A percentile compares a stretch with the other conserved stretches of the same genome.
Evolutionary conservation across 2,888 invertebrate genomes (phyloP).

Genomic region (Cataglyphis altisquamis): DNA sequence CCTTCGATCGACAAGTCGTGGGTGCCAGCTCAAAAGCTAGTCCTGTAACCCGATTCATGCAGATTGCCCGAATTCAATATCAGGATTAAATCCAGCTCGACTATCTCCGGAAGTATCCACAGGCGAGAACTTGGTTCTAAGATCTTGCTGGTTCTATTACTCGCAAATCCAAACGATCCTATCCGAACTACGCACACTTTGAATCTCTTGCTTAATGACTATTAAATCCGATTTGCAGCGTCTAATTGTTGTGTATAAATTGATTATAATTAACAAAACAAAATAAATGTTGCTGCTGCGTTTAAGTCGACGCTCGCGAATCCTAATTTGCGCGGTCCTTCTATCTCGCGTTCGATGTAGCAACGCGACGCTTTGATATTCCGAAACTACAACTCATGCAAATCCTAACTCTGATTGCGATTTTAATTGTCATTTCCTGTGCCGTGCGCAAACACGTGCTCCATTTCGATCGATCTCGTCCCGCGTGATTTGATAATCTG

Average conservation of each 20-base stretch:
- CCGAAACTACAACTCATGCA: constrained; percentile 23
- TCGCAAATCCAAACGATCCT: constrained; percentile 58
- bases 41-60: constrained; percentile 67
- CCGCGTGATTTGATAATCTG: not conserved
- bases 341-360: not conserved
- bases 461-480: not conserved
- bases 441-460: not conserved
- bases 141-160: constrained; percentile 49
- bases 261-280: constrained; percentile 64
- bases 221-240: constrained; percentile 48
- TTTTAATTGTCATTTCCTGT: constrained; percentile 42
- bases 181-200: constrained; percentile 37
- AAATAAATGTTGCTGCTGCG: constrained; percentile 48
- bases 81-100: constrained; percentile 68
- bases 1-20: constrained; percentile 43
- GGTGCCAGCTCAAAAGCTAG: constrained; percentile 35
- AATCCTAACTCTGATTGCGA: constrained; percentile 25
- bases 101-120: constrained; percentile 60
- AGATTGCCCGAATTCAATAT: constrained; percentile 75
- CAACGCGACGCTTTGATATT: not conserved
- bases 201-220: constrained; percentile 20
- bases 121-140: constrained; percentile 64
- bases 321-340: constrained; percentile 27
- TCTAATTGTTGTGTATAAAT: constrained; percentile 44
- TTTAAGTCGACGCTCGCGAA: not conserved